Evolutionary conservation across 2,888 invertebrate genomes (phyloP), one percentile per base, ranked within the genome.

Genomic region (Trachelus iudaicus): DNA sequence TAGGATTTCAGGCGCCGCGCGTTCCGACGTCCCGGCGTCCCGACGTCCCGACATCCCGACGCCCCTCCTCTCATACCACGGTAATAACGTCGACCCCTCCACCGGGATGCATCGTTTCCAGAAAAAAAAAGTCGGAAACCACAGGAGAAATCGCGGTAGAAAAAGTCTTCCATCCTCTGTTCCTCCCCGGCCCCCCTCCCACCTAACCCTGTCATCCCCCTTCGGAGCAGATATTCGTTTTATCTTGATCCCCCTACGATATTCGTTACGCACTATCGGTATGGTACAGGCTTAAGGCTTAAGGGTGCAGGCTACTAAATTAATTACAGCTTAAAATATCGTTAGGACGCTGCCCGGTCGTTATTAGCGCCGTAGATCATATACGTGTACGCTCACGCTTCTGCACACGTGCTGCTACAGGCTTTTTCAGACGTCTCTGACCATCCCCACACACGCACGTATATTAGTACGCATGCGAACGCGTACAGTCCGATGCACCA

Each of bases 321-420:
- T 90, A 90, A 90, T 90, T 90, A 89, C 87, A 88, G 90, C 89
- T 90, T 90, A 90, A 90, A 90, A 90, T 87, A 89, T 90, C 90
- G 89, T 90, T 89, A 90, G 89, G 85, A 86, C 85, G 56, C 83
- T 83, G 83, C 83, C 79, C 85, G 85, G 56, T 87, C 85, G 88
- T 89, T 90, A 90, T 90, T 90, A 90, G 89, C 85, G 87, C 90
- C 85, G 87, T 90, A 90, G 87, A 89, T 90, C 90, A 89, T 89
- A 87, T 86, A 15, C 71, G 71, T 71, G 71, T 33, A 71, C 71
- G 33, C 71, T 31, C n/a, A 15, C 71, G 71, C 71, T 33, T 15
- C 71, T 71, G 30, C 77, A 77, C 77, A 75, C 77, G 56, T 40
- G 77, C 33, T 31, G 6, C 15, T 56, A 56, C 56, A 56, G 56